Base-by-base conservation (phyloP, 2,113 vertebrate genomes). In the Heterocephalus glaber region DNA sequence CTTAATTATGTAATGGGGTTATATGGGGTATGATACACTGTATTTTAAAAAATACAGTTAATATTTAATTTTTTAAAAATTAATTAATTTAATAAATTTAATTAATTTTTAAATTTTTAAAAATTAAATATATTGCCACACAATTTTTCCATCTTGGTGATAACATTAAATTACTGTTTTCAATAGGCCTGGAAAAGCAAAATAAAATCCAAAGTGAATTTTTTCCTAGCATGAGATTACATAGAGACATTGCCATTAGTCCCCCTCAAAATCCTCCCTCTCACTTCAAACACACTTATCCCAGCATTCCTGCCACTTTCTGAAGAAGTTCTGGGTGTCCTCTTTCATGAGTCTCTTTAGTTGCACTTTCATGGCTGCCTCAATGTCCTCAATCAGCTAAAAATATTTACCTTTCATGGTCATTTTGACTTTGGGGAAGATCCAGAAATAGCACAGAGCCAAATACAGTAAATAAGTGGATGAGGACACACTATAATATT, bases 161-260 rank as follows among this genome's bases (percentile, higher is more conserved):
- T 79, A 56, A 41, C 58, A 81, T 86, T 61, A 86, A 84, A 81
- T 92, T 65, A 52, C 83, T 86, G 61, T 63, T 96, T 82, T 77
- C 24, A 24, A 89, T 44, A 70, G 56, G 56, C 30, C 63, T 91
- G 89, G 33, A 61, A 68, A 94, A 95, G 30, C 33, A 96, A 95
- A 89, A 44, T 80, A 89, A 92, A 97, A 44, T 35, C 54, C 89
- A 77, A 79, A 22, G 52, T 41, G 26, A 90, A 77, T 3, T 58
- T 2, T 66, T 95, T 83, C 47, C 58, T 90, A 74, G 16, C 26
- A 68, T 20, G 86, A 88, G 68, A 83, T 92, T 76, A 80, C 30
- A 94, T 49, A 76, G 72, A 30, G 72, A 28, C 41, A 47, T 28
- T 47, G 41, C 11, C 12, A 44, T 24, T 41, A 72, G 38, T 5